These are phyloP conservation scores for Drosophila bunnanda DNA, from an alignment of 2,888 invertebrate species.

Conservation along the genomic window DNA sequence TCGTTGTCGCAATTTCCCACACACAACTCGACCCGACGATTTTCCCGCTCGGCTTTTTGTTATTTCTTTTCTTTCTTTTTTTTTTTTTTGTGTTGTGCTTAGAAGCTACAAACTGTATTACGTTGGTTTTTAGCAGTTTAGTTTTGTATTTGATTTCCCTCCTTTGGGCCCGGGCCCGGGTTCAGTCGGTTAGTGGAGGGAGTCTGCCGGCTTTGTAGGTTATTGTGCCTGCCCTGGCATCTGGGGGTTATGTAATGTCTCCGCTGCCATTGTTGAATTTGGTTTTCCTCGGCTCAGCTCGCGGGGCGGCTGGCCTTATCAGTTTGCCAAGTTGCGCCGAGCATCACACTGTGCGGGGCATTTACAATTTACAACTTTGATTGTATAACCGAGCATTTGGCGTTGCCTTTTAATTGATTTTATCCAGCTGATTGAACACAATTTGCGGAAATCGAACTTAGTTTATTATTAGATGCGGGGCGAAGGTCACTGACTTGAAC, in stretches of 20 bases:
- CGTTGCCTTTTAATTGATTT: slow-evolving; percentile 49
- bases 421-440: slow-evolving; percentile 34
- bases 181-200: slow-evolving; percentile 43
- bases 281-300: slow-evolving; percentile 31
- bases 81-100: too few relatives aligned
- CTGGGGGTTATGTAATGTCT: slow-evolving; percentile 52
- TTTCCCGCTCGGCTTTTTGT: slow-evolving; percentile 41
- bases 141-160: slow-evolving; percentile 48
- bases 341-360: slow-evolving; percentile 32
- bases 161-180: slow-evolving; percentile 41
- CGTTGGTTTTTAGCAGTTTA: slow-evolving; percentile 58
- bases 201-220: slow-evolving; percentile 55
- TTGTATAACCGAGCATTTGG: slow-evolving; percentile 47
- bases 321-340: slow-evolving; percentile 28
- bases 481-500: background rate
- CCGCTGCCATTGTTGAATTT: slow-evolving; percentile 63
- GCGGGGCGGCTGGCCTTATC: slow-evolving; percentile 41
- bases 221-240: slow-evolving; percentile 64
- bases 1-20: slow-evolving; percentile 75
- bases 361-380: slow-evolving; percentile 49
- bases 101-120: slow-evolving; percentile 76
- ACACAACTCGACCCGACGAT: slow-evolving; percentile 45
- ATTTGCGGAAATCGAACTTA: slow-evolving; percentile 29
- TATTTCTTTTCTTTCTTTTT: slow-evolving; percentile 32
- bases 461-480: background rate